phyloP scores from a whole-genome alignment of 2,888 invertebrate species.

The Aelia acuminata region DNA sequence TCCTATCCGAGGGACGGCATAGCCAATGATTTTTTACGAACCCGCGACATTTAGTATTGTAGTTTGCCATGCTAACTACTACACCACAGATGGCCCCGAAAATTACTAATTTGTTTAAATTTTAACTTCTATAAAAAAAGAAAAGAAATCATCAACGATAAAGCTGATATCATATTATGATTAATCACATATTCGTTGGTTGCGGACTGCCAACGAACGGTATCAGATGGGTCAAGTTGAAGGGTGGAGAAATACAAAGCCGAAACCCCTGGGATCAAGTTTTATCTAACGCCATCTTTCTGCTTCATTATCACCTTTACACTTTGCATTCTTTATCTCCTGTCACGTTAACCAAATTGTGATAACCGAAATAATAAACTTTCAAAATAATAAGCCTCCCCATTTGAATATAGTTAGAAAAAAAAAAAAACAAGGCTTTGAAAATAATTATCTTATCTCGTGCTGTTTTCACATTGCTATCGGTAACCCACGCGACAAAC shows the following conservation, averaged over 20 bases:
- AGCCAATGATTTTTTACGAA: too few relatives aligned
- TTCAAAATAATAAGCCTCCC: background rate
- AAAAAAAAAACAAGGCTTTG: background rate
- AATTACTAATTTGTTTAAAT: too few relatives aligned
- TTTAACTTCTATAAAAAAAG: too few relatives aligned
- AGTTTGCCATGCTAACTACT: too few relatives aligned
- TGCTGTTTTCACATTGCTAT: background rate
- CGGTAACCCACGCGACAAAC: constrained; percentile 17
- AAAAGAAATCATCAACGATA: too few relatives aligned
- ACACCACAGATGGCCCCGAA: too few relatives aligned
- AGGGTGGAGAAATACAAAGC: background rate
- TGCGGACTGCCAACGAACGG: background rate
- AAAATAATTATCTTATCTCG: background rate
- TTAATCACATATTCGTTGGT: background rate
- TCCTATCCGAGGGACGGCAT: too few relatives aligned
- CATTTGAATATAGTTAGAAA: background rate
- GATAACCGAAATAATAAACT: background rate
- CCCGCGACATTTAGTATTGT: too few relatives aligned
- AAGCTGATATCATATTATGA: background rate
- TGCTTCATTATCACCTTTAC: background rate
- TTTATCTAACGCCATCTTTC: background rate
- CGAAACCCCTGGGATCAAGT: background rate
- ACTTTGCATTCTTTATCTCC: background rate
- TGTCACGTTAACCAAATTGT: background rate
- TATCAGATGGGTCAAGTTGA: background rate